phyloP scores from a whole-genome alignment of 2,797 vertebrate species.

The Danio kyathit region DNA sequence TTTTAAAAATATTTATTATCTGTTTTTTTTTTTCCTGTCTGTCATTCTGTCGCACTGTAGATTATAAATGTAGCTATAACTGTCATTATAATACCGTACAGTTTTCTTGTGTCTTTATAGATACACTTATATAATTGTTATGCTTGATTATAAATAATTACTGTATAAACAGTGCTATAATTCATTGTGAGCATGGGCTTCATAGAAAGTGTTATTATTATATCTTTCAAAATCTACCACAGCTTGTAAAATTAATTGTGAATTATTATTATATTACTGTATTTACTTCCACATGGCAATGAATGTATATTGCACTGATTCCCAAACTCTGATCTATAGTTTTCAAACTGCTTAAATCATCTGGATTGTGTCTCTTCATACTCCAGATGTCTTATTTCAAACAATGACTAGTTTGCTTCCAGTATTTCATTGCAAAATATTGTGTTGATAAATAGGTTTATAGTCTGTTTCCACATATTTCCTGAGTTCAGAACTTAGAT shows the following conservation, averaged over 20 bases:
- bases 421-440: neutral
- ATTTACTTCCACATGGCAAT: neutral
- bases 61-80: no score
- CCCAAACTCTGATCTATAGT: neutral
- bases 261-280: neutral
- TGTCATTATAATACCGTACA: no score
- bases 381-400: conserved; percentile 24
- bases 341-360: neutral
- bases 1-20: no score
- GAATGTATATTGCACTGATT: neutral
- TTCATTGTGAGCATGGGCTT: no score
- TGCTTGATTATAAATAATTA: no score
- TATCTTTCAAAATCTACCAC: neutral
- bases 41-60: no score
- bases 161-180: no score
- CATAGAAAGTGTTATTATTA: no score
- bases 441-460: conserved; percentile 7
- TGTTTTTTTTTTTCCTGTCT: no score
- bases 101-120: no score
- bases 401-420: neutral
- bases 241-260: neutral
- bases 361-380: neutral
- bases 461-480: conserved; percentile 1
- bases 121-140: no score
- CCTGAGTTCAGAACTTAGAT: conserved; percentile 9